These are phyloP conservation scores for Vanessa atalanta DNA, from an alignment of 1,140 invertebrate species.

Conservation along the genomic window DNA sequence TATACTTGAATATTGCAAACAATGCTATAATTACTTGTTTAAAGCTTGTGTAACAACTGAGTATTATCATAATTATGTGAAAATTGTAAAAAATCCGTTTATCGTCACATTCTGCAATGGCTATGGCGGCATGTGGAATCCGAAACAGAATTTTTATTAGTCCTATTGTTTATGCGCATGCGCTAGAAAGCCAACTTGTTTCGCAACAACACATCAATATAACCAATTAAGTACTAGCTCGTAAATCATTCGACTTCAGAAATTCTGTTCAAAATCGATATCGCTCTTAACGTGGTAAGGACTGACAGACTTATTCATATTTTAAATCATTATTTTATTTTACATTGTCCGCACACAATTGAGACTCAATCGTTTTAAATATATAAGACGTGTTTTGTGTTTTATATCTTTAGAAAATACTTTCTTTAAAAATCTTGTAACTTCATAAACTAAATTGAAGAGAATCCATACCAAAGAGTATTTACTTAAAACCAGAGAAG, in stretches of 20 bases:
- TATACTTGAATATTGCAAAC: constrained; percentile 1
- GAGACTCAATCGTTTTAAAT: too few species aligned
- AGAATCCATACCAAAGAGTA: too few species aligned
- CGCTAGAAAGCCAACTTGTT: constrained; percentile 55
- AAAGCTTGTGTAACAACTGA: constrained; percentile 14
- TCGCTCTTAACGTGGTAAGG: constrained; percentile 2
- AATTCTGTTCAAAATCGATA: constrained; percentile 6
- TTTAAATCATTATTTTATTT: background rate
- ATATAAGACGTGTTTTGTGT: too few species aligned
- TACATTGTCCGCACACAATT: background rate
- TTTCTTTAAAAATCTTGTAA: too few species aligned
- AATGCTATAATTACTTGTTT: constrained; percentile 6
- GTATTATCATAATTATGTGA: constrained; percentile 32
- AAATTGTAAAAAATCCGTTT: constrained; percentile 29
- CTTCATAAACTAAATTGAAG: too few species aligned
- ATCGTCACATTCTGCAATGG: constrained; percentile 19
- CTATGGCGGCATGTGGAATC: constrained; percentile 46
- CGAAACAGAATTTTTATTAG: constrained; percentile 51
- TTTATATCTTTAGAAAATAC: too few species aligned
- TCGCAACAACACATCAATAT: constrained; percentile 52
- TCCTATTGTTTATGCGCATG: constrained; percentile 50
- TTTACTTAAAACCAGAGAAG: too few species aligned
- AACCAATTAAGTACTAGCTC: constrained; percentile 33
- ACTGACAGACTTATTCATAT: background rate
- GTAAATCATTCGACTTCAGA: constrained; percentile 8